phyloP scores from a whole-genome alignment of 1,140 invertebrate species.

The Vanessa atalanta region DNA sequence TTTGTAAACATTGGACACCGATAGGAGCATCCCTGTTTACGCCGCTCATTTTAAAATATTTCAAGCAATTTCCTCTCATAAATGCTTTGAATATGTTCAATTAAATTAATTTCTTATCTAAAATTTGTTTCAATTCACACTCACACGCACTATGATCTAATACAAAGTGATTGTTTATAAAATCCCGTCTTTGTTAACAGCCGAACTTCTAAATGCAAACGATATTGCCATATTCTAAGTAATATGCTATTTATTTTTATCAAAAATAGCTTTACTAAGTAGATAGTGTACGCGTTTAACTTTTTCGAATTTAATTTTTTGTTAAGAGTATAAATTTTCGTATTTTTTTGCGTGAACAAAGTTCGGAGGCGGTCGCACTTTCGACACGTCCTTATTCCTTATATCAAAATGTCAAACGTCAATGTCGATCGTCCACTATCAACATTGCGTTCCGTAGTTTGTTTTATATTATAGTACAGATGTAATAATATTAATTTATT shows the following conservation, averaged over 20 bases:
- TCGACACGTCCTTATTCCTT: conserved; percentile 38
- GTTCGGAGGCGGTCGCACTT: conserved; percentile 28
- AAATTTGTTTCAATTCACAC: conserved; percentile 1
- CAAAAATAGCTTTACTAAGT: conserved; percentile 1
- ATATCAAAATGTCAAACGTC: conserved; percentile 35
- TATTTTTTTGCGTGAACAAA: conserved; percentile 11
- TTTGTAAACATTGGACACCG: conserved; percentile 81
- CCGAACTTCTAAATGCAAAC: not conserved
- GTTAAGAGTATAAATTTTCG: not conserved
- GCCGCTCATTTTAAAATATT: conserved; percentile 72
- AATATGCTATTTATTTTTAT: not conserved
- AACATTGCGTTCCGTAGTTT: not conserved
- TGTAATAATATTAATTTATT: too few relatives aligned
- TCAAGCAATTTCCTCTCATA: conserved; percentile 50
- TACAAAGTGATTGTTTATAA: conserved; percentile 21
- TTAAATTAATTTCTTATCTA: not conserved
- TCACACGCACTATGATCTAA: conserved; percentile 6
- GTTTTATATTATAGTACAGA: not conserved
- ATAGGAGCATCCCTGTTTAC: conserved; percentile 80
- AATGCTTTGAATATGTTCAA: conserved; percentile 31
- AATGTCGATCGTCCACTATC: conserved; percentile 18
- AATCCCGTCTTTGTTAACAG: not conserved
- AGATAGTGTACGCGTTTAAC: not conserved
- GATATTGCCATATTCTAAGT: not conserved
- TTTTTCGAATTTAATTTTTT: conserved; percentile 1